phyloP scores from a whole-genome alignment of 2,797 vertebrate species.

The Anisognathus igniventris region DNA sequence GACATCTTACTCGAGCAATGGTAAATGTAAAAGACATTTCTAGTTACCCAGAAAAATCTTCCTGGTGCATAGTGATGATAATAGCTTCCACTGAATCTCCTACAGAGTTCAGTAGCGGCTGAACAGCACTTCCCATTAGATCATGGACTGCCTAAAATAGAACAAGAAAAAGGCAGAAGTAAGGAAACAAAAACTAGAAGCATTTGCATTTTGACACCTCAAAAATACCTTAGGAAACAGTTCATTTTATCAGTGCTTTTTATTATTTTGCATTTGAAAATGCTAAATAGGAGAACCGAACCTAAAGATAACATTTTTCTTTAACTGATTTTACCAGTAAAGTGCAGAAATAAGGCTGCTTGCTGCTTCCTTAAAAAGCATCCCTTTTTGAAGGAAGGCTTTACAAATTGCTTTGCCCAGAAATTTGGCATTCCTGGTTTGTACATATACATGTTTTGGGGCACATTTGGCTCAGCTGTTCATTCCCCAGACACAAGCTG shows the following conservation, averaged over 20 bases:
- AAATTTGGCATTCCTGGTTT: not conserved
- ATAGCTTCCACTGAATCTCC: slow-evolving; percentile 95
- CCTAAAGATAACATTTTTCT: not conserved
- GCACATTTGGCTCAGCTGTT: not conserved
- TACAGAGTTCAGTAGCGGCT: slow-evolving; percentile 90
- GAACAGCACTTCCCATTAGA: slow-evolving; percentile 89
- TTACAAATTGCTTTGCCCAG: not conserved
- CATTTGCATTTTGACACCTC: slow-evolving; percentile 17
- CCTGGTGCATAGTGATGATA: slow-evolving; percentile 95
- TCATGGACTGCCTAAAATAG: slow-evolving; percentile 79
- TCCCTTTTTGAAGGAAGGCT: too few species aligned
- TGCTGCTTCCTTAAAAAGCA: not conserved
- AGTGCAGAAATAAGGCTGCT: not conserved
- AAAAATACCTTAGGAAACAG: not conserved
- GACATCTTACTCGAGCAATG: not conserved
- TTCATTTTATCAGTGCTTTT: not conserved
- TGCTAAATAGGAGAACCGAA: not conserved
- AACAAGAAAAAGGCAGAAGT: slow-evolving; percentile 22
- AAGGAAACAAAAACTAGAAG: slow-evolving; percentile 24
- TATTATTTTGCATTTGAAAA: not conserved
- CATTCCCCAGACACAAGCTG: not conserved
- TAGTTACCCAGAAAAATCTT: slow-evolving; percentile 92
- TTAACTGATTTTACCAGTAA: not conserved
- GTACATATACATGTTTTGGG: not conserved
- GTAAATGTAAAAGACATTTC: not conserved